A percentile compares a stretch with the other conserved stretches of the same genome.
phyloP scores from a whole-genome alignment of 2,113 vertebrate genomes.

The Amphiprion ocellaris region DNA sequence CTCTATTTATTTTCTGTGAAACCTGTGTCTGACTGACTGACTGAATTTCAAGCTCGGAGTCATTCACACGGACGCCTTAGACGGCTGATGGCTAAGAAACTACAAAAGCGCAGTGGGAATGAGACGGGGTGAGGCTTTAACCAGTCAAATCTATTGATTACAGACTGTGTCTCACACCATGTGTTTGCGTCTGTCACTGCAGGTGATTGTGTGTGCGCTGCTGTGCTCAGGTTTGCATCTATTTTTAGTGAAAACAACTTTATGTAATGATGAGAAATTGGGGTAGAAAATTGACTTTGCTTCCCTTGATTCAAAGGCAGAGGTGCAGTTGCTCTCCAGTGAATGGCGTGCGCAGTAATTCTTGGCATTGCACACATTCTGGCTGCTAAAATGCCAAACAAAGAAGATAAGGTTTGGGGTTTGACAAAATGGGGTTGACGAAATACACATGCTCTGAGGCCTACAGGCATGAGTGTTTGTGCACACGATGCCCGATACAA shows the following conservation, averaged over 20 bases:
- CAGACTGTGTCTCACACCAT: conserved; percentile 16
- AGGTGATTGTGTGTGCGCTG: conserved; percentile 18
- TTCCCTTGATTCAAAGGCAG: conserved; percentile 32
- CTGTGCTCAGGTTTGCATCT: conserved; percentile 22
- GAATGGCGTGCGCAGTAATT: not conserved
- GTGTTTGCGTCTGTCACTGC: not conserved
- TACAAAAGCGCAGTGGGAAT: conserved; percentile 28
- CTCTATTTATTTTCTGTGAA: conserved; percentile 44
- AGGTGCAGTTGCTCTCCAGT: conserved; percentile 10
- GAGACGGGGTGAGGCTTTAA: conserved; percentile 10
- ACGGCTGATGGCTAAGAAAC: conserved; percentile 20
- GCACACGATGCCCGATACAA: not conserved
- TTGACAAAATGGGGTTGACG: not conserved
- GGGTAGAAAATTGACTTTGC: conserved; percentile 40
- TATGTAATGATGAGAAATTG: conserved; percentile 43
- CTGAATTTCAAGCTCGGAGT: conserved; percentile 12
- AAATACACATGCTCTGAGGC: not conserved
- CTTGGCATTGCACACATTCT: conserved; percentile 25
- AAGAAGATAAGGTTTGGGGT: not conserved
- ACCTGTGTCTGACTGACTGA: conserved; percentile 21
- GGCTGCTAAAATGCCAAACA: conserved; percentile 5
- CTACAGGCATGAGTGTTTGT: not conserved
- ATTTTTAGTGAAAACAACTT: conserved; percentile 36
- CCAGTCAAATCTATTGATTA: conserved; percentile 46
- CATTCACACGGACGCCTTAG: conserved; percentile 18